Base-by-base conservation (phyloP, 2,113 vertebrate genomes). In the Argyrosomus japonicus region DNA sequence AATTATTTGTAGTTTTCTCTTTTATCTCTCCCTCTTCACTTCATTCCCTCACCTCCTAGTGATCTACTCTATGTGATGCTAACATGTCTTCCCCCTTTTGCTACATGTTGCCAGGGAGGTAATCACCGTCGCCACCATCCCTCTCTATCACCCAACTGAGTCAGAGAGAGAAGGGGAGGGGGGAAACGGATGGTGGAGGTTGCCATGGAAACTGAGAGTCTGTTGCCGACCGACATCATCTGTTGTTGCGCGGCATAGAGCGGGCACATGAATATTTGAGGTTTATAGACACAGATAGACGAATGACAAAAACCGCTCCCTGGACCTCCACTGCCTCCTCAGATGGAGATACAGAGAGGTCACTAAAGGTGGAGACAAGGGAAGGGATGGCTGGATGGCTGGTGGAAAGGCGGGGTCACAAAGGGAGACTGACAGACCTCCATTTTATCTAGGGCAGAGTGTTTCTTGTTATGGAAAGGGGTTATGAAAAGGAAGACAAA, bases 171-270 rank as follows among this genome's bases (percentile, higher is more conserved):
- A 58, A 79, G 56, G 45, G 58, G 62, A 21, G 60, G 73, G 36
- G 40, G 63, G 53, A 5, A 43, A 54, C 27, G 81, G 86, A 86
- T 83, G 83, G 80, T 57, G 83, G 76, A 75, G 83, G 94, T 94
- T 92, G 77, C 90, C 88, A 93, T 94, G 91, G 94, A 93, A 93
- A 94, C 94, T 90, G 88, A 51, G 79, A 92, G 91, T 92, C 89
- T 91, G 86, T 90, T 70, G 53, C 77, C 53, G 21, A 68, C 84
- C 83, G 64, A 92, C 91, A 89, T 94, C 91, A 92, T 94, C 71
- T 84, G 90, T 71, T 82, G 88, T 77, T 85, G 82, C 64, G 43
- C 23, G 23, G 65, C 8, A 43, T 10, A 43, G 82, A 84, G n/a
- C 61, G 29, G 61, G 23, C 76, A 15, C 84, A 92, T 93, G 86